Evolutionary conservation across 2,888 invertebrate genomes (phyloP).

Genomic region (Limenitis camilla): DNA sequence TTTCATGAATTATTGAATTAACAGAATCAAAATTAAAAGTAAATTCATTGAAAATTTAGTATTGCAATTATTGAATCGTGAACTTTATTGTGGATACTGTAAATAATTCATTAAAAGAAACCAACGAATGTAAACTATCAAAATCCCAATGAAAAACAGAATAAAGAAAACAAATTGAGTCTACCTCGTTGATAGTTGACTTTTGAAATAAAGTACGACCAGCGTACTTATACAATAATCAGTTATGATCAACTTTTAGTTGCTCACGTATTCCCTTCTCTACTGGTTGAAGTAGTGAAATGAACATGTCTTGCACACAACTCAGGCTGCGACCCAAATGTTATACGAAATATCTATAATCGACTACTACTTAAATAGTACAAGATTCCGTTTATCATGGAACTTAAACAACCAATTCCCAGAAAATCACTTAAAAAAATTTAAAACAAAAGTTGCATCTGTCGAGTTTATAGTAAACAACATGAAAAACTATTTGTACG

Average conservation of each 20-base stretch:
- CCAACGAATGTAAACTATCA: constrained; percentile 4
- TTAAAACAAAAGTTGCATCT: no score
- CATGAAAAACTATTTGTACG: no score
- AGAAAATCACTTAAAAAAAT: no score
- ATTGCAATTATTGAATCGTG: constrained; percentile 48
- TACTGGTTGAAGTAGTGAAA: constrained; percentile 45
- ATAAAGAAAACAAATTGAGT: constrained; percentile 2
- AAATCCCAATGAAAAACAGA: constrained; percentile 61
- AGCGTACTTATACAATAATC: constrained; percentile 49
- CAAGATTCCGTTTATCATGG: not conserved
- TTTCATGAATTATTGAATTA: constrained; percentile 28
- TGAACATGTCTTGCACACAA: constrained; percentile 29
- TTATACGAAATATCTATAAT: no score
- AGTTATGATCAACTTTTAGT: constrained; percentile 18
- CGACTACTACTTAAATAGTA: no score
- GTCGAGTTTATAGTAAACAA: no score
- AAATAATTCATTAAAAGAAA: constrained; percentile 19
- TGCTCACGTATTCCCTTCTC: constrained; percentile 35
- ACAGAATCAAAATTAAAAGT: constrained; percentile 42
- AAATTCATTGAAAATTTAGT: constrained; percentile 52
- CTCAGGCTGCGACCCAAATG: not conserved
- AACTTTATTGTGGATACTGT: constrained; percentile 25
- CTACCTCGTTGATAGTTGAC: constrained; percentile 19
- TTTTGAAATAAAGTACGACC: constrained; percentile 49
- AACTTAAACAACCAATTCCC: not conserved